Base-by-base conservation (phyloP, 2,888 invertebrate species). In the Pachymerium ferrugineum region DNA sequence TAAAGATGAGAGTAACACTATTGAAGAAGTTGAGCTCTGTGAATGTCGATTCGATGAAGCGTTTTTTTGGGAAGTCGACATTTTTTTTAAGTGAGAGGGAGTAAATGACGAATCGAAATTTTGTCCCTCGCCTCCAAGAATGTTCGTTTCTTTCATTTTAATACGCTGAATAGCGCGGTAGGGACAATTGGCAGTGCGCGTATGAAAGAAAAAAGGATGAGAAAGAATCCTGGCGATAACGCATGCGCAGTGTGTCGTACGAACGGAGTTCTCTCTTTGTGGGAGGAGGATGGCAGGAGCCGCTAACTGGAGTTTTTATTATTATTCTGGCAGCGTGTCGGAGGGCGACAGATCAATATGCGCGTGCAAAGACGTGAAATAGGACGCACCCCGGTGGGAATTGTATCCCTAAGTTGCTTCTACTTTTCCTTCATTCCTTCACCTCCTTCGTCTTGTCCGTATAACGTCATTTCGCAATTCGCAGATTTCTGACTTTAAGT, bases 331-430 rank as follows among this genome's bases (percentile, higher is more conserved):
- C 4, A n/a, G 62, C 62, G 62, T 62, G 28, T 25, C 28, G 62
- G n/a, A 25, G 28, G 62, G 28, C 22, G 62, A 1, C 62, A 28
- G 62, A 62, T 62, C 62, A 62, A 62, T 62, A 62, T 62, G 62
- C 62, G 62, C 25, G 28, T 22, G 12, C 25, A 28, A 25, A 62
- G 62, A 62, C 62, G 62, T 62, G 25, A 28, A 62, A 62, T 62
- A n/a, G n/a, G n/a, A n/a, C n/a, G n/a, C n/a, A n/a, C n/a, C 62
- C 62, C 1, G 28, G 4, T 62, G 62, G 62, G 62, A 62, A 62
- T 62, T 62, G 62, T 28, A n/a, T 62, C 25, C 62, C 62, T n/a
- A 28, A 62, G 62, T 62, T 62, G 25, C 22, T 62, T 28, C 62
- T 62, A 62, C 62, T 54, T 54, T 25, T 38, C 14, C 38, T 38